Conservation (phyloP, 2,797 vertebrate species). For the Sebastes oblongus region DNA sequence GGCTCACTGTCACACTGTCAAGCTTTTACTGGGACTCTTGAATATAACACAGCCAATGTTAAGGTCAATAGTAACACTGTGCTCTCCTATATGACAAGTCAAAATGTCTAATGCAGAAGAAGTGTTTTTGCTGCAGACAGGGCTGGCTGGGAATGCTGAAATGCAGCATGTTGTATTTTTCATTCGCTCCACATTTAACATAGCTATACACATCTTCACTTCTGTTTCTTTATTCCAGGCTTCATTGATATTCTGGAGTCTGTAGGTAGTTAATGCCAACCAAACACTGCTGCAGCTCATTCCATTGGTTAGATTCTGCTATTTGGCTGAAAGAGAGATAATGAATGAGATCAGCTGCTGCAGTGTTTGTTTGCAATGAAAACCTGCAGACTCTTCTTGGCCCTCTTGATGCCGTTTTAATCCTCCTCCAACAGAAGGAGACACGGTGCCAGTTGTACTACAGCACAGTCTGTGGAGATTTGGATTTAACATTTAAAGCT, state of each 20-base stretch:
- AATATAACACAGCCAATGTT: background rate
- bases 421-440: conserved; percentile 36
- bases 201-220: background rate
- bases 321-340: background rate
- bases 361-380: background rate
- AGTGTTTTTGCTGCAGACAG: background rate
- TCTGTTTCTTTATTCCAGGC: background rate
- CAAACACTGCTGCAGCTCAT: background rate
- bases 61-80: background rate
- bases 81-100: background rate
- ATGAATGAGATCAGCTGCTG: background rate
- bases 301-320: background rate
- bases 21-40: background rate
- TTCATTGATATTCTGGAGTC: background rate
- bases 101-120: background rate
- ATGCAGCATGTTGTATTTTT: background rate
- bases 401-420: background rate
- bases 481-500: background rate
- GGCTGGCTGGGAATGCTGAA: background rate
- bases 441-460: background rate
- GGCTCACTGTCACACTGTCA: background rate
- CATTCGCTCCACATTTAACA: background rate
- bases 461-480: background rate
- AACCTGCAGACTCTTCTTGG: background rate
- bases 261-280: background rate